phyloP scores from a whole-genome alignment of 53 echinoderm and acorn worm genomes.

The Echinometra lucunter region DNA sequence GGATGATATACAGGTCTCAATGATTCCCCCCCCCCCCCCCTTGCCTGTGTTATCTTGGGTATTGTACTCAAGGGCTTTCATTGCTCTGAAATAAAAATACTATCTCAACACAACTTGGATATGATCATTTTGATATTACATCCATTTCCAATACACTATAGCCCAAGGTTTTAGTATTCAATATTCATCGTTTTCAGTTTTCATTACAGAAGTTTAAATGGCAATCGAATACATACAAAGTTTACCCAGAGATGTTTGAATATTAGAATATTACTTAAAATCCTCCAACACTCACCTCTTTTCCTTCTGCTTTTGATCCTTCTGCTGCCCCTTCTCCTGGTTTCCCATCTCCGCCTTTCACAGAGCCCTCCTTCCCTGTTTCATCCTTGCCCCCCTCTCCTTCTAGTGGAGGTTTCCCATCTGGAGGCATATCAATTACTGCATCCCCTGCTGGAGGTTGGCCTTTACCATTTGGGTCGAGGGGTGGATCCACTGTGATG shows the following conservation, averaged over 20 bases:
- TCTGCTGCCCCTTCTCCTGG: constrained; percentile 60
- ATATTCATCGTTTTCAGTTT: too few relatives aligned
- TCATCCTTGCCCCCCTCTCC: constrained; percentile 72
- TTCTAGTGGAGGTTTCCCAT: constrained; percentile 74
- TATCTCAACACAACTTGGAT: too few relatives aligned
- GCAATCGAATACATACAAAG: too few relatives aligned
- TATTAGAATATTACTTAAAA: neutral
- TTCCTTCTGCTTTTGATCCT: constrained; percentile 60
- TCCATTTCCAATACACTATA: too few relatives aligned
- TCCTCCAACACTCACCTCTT: neutral
- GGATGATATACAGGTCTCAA: too few relatives aligned
- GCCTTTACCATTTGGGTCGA: constrained; percentile 58
- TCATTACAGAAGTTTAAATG: too few relatives aligned
- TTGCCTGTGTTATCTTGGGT: too few relatives aligned
- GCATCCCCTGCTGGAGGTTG: constrained; percentile 73
- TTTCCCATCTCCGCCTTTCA: constrained; percentile 70
- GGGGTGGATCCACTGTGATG: constrained; percentile 78
- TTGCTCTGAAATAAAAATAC: too few relatives aligned
- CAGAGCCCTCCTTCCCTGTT: constrained; percentile 70
- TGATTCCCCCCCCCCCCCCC: too few relatives aligned
- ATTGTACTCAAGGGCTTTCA: too few relatives aligned
- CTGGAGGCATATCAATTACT: constrained; percentile 77
- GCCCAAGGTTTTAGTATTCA: too few relatives aligned
- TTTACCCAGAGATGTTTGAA: neutral
- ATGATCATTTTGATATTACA: too few relatives aligned